Evolutionary conservation across 92 coral and sea anemone species (phyloP).

Genomic region (Pocillopora grandis): DNA sequence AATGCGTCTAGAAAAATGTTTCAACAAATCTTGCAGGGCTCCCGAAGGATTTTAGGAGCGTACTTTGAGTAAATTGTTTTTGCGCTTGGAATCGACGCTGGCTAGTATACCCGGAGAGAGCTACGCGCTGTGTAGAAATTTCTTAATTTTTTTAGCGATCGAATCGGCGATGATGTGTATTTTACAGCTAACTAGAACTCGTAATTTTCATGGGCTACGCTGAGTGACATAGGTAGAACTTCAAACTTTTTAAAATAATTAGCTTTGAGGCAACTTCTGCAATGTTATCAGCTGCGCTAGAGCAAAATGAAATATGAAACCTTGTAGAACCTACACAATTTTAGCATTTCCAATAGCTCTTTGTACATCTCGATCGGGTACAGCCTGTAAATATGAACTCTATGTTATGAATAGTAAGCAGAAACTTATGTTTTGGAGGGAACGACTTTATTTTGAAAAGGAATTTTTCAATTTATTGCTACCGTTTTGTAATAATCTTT

Average conservation of each 20-base stretch:
- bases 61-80: not conserved
- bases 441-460: not conserved
- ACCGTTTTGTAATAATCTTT: not conserved
- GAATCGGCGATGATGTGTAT: too few species aligned
- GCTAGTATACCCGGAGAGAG: too few species aligned
- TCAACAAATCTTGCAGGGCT: not conserved
- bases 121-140: too few species aligned
- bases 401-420: not conserved
- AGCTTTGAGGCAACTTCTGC: not conserved
- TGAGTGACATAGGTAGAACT: too few species aligned
- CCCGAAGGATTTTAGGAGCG: too few species aligned
- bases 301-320: not conserved
- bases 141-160: too few species aligned
- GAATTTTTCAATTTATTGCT: not conserved
- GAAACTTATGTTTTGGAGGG: not conserved
- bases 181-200: too few species aligned
- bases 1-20: not conserved
- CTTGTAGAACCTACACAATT: not conserved
- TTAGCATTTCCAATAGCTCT: not conserved
- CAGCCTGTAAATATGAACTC: not conserved
- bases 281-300: not conserved
- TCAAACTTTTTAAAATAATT: too few species aligned
- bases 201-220: too few species aligned
- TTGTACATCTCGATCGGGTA: constrained; percentile 5
- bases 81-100: not conserved